Base-by-base conservation (phyloP, 2,797 vertebrate species). In the Arctocebus calabarensis region DNA sequence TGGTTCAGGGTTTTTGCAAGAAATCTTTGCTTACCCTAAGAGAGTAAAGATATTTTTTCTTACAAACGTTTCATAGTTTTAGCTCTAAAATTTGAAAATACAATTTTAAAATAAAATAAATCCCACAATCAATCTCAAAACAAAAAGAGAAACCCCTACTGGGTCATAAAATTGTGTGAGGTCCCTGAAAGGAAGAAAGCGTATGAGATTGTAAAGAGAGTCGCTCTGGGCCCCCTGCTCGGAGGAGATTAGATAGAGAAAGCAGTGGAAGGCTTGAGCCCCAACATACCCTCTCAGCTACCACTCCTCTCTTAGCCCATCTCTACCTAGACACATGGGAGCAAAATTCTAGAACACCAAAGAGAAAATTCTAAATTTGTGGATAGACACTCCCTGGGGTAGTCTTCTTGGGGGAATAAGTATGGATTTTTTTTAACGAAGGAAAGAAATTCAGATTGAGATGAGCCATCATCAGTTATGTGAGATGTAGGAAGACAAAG, bases 261-360 rank as follows among this genome's bases (percentile, higher is more conserved):
- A n/a, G 13, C 13, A 73, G 55, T 2, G 0, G 0, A 22, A 37
- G 52, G 29, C 19, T 40, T 70, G 52, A 85, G 19, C 83, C 29
- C 22, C 29, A 20, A 23, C 1, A 9, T 14, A 57, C 43, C 81
- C 37, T 22, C 68, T 20, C 48, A 12, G 25, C 34, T 85, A 29
- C 34, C 48, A 19, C 37, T 43, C 68, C 64, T 62, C 34, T 73
- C 37, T 25, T 13, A 25, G 37, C 29, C 37, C 55, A 25, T n/a
- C 37, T 11, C 29, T 52, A 16, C 4, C 52, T 78, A 68, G 34
- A 79, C 61, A 40, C 45, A 40, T 7, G 25, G n/a, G 40, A 40
- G 79, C n/a, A 84, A 91, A 68, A 84, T 74, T 84, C 16, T 43
- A 75, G n/a, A 82, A 84, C n/a, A 64, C 57, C 57, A 40, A 74